Evolutionary conservation across 1,140 invertebrate genomes (phyloP), one percentile per base, ranked within the genome.

Genomic region (Hyles vespertilio): DNA sequence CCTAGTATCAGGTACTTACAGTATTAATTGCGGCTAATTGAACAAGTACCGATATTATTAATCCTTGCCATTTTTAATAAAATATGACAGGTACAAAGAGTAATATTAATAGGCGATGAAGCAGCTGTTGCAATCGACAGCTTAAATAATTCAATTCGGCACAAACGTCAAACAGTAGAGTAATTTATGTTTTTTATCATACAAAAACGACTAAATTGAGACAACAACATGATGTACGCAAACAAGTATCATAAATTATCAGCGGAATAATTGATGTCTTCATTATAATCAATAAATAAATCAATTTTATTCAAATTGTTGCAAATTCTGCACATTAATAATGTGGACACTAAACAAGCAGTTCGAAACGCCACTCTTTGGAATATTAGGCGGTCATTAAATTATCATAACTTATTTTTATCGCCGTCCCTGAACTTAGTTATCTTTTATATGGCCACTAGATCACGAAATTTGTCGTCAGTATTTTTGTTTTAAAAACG

Each of bases 251-350:
- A 77, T 79, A 77, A 77, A 76, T 74, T 74, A 70, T 55, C 58
- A 52, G 43, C 55, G 52, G 67, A 71, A 74, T 78, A 74, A 80
- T 77, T 65, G 69, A 78, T 71, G 70, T 70, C 68, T 77, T 70
- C 71, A 80, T 73, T 68, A 73, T 62, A 56, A 47, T 51, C 57
- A 67, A 81, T 79, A 78, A 79, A 81, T 74, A 69, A 79, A 72
- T 56, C 55, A 48, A 34, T 11, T 56, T 79, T 77, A 79, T 77
- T 77, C 71, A 80, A 79, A 77, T 77, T 56, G 61, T 73, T 78
- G 76, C 69, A 67, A 72, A 74, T 74, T 69, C 65, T 65, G 51
- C 56, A 67, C 63, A 70, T 77, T 68, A 69, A 70, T 72, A 72
- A 64, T 56, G 32, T 59, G 36, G 50, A 63, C 52, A 57, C 49